These are phyloP conservation scores for Bolinopsis microptera DNA, from an alignment of 37 sponge, comb jelly and placozoan species.

Conservation along the genomic window DNA sequence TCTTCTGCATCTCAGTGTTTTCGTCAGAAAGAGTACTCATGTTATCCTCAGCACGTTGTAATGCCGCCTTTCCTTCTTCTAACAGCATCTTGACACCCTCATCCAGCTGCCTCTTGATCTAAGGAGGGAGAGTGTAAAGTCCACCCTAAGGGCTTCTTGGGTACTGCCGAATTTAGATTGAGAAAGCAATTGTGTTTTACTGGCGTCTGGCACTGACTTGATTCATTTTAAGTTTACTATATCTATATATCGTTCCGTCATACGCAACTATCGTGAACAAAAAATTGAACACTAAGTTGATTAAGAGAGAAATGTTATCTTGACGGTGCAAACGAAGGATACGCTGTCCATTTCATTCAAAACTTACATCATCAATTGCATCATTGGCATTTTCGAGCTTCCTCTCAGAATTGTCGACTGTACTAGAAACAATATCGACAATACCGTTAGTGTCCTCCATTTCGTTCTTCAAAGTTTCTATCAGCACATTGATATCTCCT, in stretches of 20 bases:
- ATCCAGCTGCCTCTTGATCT: conserved; percentile 37
- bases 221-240: too few species aligned
- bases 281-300: too few species aligned
- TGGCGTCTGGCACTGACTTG: too few species aligned
- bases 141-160: too few species aligned
- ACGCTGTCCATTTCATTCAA: too few species aligned
- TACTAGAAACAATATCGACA: neutral
- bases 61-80: conserved; percentile 42
- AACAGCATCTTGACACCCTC: conserved; percentile 54
- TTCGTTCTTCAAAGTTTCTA: neutral
- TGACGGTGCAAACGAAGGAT: too few species aligned
- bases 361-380: conserved; percentile 24
- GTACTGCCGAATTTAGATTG: too few species aligned
- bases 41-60: conserved; percentile 59
- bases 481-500: conserved; percentile 5
- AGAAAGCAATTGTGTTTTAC: too few species aligned
- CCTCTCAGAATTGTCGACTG: conserved; percentile 38
- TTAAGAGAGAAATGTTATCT: too few species aligned
- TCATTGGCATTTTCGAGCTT: conserved; percentile 7
- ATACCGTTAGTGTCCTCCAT: conserved; percentile 15
- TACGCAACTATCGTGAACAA: too few species aligned
- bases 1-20: conserved; percentile 55
- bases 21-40: conserved; percentile 57
- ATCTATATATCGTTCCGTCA: too few species aligned
- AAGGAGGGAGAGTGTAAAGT: neutral